Conservation (phyloP, 2,113 vertebrate genomes). For the Podarcis raffonei region DNA sequence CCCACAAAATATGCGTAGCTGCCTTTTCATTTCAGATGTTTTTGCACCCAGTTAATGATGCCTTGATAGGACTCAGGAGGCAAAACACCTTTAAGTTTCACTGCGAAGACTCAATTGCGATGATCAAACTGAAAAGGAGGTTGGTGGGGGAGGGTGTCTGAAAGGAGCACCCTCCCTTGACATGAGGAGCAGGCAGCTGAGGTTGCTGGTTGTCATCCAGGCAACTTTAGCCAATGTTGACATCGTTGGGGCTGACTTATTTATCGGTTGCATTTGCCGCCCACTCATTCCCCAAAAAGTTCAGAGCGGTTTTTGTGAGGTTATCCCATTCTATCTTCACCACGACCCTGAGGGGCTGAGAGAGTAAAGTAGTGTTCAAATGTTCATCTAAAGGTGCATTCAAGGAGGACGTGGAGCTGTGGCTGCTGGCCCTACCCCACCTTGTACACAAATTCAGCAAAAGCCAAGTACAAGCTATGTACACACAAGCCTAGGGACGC, state of each 20-base stretch:
- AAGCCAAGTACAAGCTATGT: neutral
- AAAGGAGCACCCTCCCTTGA: neutral
- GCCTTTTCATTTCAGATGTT: neutral
- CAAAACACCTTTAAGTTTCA: neutral
- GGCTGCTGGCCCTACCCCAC: neutral
- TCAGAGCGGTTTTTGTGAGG: neutral
- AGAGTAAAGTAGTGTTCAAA: too few relatives aligned
- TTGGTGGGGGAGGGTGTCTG: neutral
- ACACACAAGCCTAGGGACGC: too few relatives aligned
- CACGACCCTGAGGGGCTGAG: neutral
- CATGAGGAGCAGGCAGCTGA: neutral
- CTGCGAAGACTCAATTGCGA: neutral
- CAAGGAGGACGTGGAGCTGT: neutral
- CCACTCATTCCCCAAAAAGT: neutral
- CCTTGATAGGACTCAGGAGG: neutral
- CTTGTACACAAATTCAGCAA: neutral
- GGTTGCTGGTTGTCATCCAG: neutral
- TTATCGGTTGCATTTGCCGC: neutral
- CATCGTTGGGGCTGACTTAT: too few relatives aligned
- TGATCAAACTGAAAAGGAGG: neutral
- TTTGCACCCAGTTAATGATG: neutral
- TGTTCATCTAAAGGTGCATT: neutral
- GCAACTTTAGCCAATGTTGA: neutral
- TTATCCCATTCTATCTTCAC: neutral
- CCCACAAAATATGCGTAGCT: neutral